Conservation (phyloP, 1,140 invertebrate species). For the Camponotus pennsylvanicus region DNA sequence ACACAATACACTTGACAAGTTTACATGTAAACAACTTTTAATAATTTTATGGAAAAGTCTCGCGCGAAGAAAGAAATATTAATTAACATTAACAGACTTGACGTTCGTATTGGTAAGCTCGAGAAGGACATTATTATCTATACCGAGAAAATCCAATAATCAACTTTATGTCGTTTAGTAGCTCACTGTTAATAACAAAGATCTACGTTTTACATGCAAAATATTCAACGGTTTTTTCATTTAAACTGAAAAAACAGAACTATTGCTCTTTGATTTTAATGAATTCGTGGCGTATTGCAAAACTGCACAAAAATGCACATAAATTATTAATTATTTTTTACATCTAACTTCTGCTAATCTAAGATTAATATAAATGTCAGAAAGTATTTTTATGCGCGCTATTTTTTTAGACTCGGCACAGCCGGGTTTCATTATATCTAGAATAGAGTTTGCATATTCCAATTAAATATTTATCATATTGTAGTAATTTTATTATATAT, state of each 20-base stretch:
- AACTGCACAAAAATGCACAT: background rate
- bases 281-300: background rate
- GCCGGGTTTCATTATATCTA: no score
- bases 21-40: background rate
- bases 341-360: background rate
- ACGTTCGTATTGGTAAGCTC: conserved; percentile 14
- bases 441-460: no score
- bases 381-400: background rate
- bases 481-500: background rate
- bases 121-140: background rate
- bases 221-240: conserved; percentile 8
- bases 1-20: background rate
- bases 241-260: background rate
- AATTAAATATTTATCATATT: no score
- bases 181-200: background rate
- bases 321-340: background rate
- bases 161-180: conserved; percentile 4
- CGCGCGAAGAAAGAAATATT: background rate
- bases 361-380: background rate
- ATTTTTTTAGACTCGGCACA: background rate
- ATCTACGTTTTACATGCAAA: background rate
- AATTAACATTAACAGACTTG: conserved; percentile 11
- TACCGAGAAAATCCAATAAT: conserved; percentile 39
- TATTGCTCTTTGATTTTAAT: background rate
- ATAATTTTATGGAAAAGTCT: conserved; percentile 10